phyloP scores from a whole-genome alignment of 2,113 vertebrate species.

The Uropsilus gracilis region DNA sequence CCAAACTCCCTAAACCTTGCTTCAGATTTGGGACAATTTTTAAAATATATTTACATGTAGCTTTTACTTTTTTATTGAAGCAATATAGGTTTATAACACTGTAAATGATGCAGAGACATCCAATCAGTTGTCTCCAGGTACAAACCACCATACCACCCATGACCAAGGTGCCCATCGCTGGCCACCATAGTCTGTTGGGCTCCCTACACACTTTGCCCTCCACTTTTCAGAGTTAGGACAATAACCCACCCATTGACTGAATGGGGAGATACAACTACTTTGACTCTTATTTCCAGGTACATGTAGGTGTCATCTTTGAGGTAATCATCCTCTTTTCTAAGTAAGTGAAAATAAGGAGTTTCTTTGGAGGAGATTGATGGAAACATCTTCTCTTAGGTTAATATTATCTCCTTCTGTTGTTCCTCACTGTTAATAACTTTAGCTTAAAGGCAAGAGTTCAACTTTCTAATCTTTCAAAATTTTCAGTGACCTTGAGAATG shows the following conservation, averaged over 20 bases:
- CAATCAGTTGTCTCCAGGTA: no score
- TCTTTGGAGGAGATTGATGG: background rate
- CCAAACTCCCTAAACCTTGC: background rate
- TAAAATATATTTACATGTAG: no score
- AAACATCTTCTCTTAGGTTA: background rate
- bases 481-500: background rate
- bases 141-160: no score
- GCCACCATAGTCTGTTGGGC: no score
- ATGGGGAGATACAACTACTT: no score
- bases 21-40: background rate
- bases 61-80: no score
- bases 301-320: background rate
- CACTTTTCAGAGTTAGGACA: no score
- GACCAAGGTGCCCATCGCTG: no score
- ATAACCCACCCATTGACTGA: background rate
- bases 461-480: background rate
- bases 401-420: background rate
- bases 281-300: background rate
- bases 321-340: background rate
- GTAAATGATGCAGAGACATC: no score
- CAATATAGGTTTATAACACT: no score
- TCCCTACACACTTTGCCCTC: no score
- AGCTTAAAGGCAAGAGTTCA: background rate
- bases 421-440: background rate
- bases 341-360: background rate